A percentile compares a stretch with the other conserved stretches of the same genome.
These are phyloP conservation scores for Bombyx huttoni DNA, from an alignment of 2,888 invertebrate species.

Conservation along the genomic window DNA sequence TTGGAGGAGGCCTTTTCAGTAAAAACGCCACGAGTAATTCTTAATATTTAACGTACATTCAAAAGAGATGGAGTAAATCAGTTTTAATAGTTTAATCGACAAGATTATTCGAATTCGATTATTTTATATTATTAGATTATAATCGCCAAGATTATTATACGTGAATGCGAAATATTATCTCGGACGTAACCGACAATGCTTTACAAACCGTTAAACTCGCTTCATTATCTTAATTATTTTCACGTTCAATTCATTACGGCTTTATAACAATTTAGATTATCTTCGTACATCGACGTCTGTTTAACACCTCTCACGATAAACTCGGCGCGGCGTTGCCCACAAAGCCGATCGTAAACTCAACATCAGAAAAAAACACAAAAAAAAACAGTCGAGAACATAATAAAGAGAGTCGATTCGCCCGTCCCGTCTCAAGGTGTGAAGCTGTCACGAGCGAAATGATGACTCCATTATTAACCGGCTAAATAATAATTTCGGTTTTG, in stretches of 20 bases:
- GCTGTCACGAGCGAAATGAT: conserved; percentile 66
- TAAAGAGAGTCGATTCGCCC: conserved; percentile 59
- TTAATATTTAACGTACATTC: not conserved
- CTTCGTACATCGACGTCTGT: conserved; percentile 43
- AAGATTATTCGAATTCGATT: too few species aligned
- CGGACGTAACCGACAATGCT: conserved; percentile 5
- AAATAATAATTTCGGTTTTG: conserved; percentile 50
- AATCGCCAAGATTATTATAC: not conserved
- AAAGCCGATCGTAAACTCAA: conserved; percentile 54
- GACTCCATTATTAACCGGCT: conserved; percentile 66
- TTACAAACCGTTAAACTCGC: conserved; percentile 25
- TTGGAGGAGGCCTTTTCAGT: conserved; percentile 1
- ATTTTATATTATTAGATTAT: too few species aligned
- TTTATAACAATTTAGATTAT: conserved; percentile 39
- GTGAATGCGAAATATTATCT: not conserved
- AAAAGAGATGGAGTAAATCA: not conserved
- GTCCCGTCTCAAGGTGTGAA: conserved; percentile 62
- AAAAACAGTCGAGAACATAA: conserved; percentile 32
- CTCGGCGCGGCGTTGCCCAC: conserved; percentile 27
- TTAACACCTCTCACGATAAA: conserved; percentile 52
- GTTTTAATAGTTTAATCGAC: not conserved
- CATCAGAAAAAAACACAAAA: conserved; percentile 36
- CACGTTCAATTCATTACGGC: conserved; percentile 42
- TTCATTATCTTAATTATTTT: conserved; percentile 48
- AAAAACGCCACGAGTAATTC: not conserved